Base-by-base conservation (phyloP, 2,113 vertebrate genomes). In the Cyanocitta stelleri region DNA sequence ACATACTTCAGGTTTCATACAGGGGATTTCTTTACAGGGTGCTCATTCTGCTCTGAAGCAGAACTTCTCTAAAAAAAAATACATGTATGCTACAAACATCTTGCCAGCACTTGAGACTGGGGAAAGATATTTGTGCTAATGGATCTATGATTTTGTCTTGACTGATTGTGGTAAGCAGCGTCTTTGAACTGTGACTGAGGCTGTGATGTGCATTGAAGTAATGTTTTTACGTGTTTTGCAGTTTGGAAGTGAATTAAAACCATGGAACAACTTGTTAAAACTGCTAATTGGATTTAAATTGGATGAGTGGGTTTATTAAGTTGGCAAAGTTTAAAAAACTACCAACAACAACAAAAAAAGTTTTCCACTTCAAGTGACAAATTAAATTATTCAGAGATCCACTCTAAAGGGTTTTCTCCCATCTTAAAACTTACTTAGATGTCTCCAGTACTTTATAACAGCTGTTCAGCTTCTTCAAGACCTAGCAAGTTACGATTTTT, bases 211-310 rank as follows among this genome's bases (percentile, higher is more conserved):
- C 85, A 87, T 74, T 26, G 9, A 44, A 93, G 59, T 92, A 87
- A 94, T 51, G 52, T 83, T 95, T 94, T 85, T 75, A 89, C 12
- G 20, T 78, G 61, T 94, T 94, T 95, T 77, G 92, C 91, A 58
- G 77, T 84, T 85, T 89, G 80, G 30, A 93, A 96, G 86, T 68
- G 44, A 89, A 93, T 61, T 94, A 87, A 97, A 97, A 92, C 80
- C 74, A 61, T 89, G 55, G 82, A 88, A 62, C 84, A 92, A 86
- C 18, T 91, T 94, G 46, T 78, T 90, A 89, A 93, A 77, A 58
- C 82, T 96, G 67, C 95, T 97, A 77, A 73, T 74, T 90, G 24
- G 20, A 64, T 83, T 92, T 91, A 43, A 90, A 62, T 84, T 68
- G 63, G 33, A 56, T 86, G 68, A 73, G 9, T 35, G 74, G 10